Base-by-base conservation (phyloP, 2,888 invertebrate species). In the Zygogramma bicolorata region DNA sequence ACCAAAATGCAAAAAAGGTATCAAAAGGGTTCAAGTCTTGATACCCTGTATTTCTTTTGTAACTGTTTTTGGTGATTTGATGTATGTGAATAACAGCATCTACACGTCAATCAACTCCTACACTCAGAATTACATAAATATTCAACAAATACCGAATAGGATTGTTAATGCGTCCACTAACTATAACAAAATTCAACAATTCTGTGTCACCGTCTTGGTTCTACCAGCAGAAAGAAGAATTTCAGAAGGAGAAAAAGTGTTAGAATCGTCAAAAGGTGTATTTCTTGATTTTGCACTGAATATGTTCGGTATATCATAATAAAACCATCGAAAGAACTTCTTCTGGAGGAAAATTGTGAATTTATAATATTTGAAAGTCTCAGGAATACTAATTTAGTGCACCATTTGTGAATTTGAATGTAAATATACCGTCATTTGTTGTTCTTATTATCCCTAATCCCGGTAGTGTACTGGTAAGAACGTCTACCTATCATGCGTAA, bases 131-230 rank as follows among this genome's bases (percentile, higher is more conserved):
- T 72, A 72, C 58, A 42, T 42, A 10, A 61, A 68, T 57, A 20
- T 72, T n/a, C 31, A 65, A 42, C 25, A 42, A 15, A 18, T 59
- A 18, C 59, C 68, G 20, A 34, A 46, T 18, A 40, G 18, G 7
- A 57, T n/a, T 27, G 57, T 18, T 22, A 71, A 63, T 49, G 46
- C 27, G 46, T 46, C 71, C 22, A 31, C 59, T 3, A n/a, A 18
- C 2, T 46, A 61, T 53, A 6, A 53, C 18, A 68, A 65, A 34
- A 60, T 69, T 6, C 80, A 83, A 53, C 77, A 79, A 31, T 84
- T 83, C 67, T 84, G 84, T 62, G 84, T 84, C 5, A 81, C 83
- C 1, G 77, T 84, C 49, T 59, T 84, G 10, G 83, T 82, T n/a
- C 69, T 83, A 27, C 84, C 84, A 6, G 81, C 83, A 3, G 79